Evolutionary conservation across 2,888 invertebrate species (phyloP), one percentile per base, ranked within the genome.

Genomic region (Neoascia interrupta): DNA sequence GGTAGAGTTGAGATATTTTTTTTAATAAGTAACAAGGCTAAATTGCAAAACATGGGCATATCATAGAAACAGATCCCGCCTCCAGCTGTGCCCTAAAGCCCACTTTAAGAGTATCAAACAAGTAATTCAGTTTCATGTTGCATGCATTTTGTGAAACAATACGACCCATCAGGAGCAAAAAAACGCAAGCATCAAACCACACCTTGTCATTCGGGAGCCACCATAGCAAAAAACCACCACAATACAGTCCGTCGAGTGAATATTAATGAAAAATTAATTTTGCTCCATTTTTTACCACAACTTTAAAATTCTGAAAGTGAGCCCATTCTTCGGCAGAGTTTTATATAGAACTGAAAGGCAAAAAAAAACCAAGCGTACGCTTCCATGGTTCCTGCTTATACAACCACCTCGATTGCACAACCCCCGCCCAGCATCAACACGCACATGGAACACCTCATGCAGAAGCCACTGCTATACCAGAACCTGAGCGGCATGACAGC

Each of bases 181-280:
- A 39, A 51, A 31, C 39, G n/a, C n/a, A 37, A 49, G 49, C 31
- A 61, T 39, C 26, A 6, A 39, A 49, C 28, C 39, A 63, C 39
- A 31, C 31, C 21, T 41, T 41, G 39, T 51, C 49, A 41, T 49
- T 19, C 39, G n/a, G 36, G 45, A 51, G 41, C 49, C 63, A 51
- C 63, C 41, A 31, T 39, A 63, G 39, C 51, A 15, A 34, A n/a
- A 34, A 5, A 15, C 11, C n/a, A 3, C 11, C 31, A 49, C 21
- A 11, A n/a, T 26, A 18, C 18, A 2, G 10, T 16, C 16, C 1
- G 26, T 10, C 19, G 26, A n/a, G n/a, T 36, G 11, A 28, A 36
- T 21, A 47, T 56, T 11, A 19, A 47, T 56, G 45, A 37, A 66
- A 56, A 56, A 47, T 66, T 47, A 56, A 66, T 66, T 66, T 11